Evolutionary conservation across 2,888 invertebrate genomes (phyloP), one percentile per base, ranked within the genome.

Genomic region (Graphium colonna): DNA sequence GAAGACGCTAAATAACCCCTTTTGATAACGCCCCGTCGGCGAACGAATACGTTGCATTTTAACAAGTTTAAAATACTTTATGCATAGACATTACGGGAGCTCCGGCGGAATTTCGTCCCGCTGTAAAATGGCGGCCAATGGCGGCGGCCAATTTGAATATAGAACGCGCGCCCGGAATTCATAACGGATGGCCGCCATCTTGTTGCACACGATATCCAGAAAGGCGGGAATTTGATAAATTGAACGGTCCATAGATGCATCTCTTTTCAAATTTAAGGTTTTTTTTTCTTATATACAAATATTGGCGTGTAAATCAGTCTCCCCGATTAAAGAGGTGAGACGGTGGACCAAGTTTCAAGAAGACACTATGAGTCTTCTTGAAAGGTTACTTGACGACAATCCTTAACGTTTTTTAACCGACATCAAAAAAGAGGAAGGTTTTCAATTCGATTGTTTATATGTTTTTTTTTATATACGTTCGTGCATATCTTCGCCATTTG

Each of bases 61-160:
- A 86, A 86, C 86, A 80, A 86, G 82, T 86, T 86, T 79, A 79
- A 82, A 86, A 87, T 87, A 86, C 83, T 87, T 87, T 88, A 87
- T 87, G 86, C 87, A 87, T 86, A 84, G 87, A 86, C 77, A 82
- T 84, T 85, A 85, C 77, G 67, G 64, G 57, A 74, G 77, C 75
- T 77, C 77, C 78, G 73, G 67, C 71, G 67, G 71, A 73, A 74
- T 77, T 75, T 71, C 72, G 69, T 21, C 70, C 71, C 71, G 62
- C 73, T 70, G 75, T 71, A 73, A 73, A 76, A 72, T 63, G 65
- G 64, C 67, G 63, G 64, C 67, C 68, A 66, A 67, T 66, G 65
- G 68, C 66, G 61, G 57, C 61, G 67, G 60, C 66, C 87, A 87
- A 88, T 88, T 89, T 88, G 87, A 88, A 89, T 89, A 88, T 85